phyloP scores from a whole-genome alignment of 2,888 invertebrate species.

The Amphimallon solstitiale region DNA sequence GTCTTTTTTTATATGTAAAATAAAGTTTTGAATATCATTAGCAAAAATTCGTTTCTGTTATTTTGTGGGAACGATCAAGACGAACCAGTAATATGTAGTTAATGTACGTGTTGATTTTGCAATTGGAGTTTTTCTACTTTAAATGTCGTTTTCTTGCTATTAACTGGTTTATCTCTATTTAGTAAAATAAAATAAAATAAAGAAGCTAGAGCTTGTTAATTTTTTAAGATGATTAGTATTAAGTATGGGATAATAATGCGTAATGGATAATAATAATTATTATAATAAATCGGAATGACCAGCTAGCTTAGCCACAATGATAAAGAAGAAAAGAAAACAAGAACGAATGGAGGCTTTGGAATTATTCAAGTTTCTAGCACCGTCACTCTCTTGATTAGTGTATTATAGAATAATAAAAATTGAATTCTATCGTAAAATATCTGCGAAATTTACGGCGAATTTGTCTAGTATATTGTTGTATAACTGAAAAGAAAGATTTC shows the following conservation, averaged over 20 bases:
- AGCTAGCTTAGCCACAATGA: conserved; percentile 59
- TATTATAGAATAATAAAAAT: conserved; percentile 41
- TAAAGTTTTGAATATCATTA: conserved; percentile 5
- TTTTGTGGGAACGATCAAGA: conserved; percentile 5
- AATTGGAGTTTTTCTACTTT: neutral
- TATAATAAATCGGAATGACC: conserved; percentile 50
- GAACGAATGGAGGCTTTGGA: conserved; percentile 46
- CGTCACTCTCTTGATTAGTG: conserved; percentile 42
- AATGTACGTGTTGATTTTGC: neutral
- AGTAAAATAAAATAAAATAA: neutral
- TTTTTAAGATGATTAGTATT: conserved; percentile 20
- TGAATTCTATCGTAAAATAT: conserved; percentile 25
- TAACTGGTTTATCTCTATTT: conserved; percentile 12
- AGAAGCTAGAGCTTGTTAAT: conserved; percentile 25
- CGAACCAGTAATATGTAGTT: conserved; percentile 19
- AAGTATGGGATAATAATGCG: conserved; percentile 19
- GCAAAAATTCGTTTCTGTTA: conserved; percentile 1
- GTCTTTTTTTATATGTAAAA: conserved; percentile 16
- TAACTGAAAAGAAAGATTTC: conserved; percentile 21
- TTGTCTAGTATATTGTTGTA: conserved; percentile 26
- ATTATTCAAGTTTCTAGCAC: conserved; percentile 46
- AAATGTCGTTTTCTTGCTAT: neutral
- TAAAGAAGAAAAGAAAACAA: no score
- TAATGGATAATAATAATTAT: conserved; percentile 34
- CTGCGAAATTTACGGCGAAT: conserved; percentile 12